Evolutionary conservation across 2,888 invertebrate species (phyloP).

Genomic region (Noctua comes): DNA sequence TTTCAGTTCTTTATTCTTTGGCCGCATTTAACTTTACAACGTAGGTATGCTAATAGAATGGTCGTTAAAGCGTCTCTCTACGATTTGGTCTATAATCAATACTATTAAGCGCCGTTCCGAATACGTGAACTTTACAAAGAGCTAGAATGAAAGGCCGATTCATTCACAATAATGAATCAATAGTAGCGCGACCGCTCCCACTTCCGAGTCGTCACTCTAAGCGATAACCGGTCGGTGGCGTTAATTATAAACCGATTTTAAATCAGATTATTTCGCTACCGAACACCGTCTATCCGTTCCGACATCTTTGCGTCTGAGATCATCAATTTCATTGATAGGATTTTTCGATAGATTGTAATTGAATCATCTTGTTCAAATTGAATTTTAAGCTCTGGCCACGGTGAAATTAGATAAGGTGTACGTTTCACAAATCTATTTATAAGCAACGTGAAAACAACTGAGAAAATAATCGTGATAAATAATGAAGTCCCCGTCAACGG

Average conservation of each 20-base stretch:
- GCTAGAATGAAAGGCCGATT: conserved; percentile 84
- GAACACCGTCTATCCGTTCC: conserved; percentile 81
- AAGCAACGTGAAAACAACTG: conserved; percentile 48
- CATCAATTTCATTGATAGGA: conserved; percentile 84
- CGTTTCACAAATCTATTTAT: conserved; percentile 55
- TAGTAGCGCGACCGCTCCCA: conserved; percentile 78
- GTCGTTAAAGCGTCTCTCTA: conserved; percentile 77
- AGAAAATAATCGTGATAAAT: conserved; percentile 65
- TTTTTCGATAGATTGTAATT: conserved; percentile 82
- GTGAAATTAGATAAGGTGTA: conserved; percentile 52
- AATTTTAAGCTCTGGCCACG: conserved; percentile 72
- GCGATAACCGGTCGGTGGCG: conserved; percentile 82
- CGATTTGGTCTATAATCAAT: conserved; percentile 80
- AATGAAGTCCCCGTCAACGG: conserved; percentile 69
- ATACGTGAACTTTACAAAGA: conserved; percentile 76
- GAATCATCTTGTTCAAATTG: conserved; percentile 75
- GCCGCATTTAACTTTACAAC: conserved; percentile 61
- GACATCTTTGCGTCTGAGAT: conserved; percentile 78
- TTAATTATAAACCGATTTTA: conserved; percentile 87
- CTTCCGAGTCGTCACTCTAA: conserved; percentile 82
- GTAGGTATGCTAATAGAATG: conserved; percentile 74
- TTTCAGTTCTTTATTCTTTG: conserved; percentile 66
- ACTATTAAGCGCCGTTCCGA: conserved; percentile 79
- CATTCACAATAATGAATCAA: conserved; percentile 88
- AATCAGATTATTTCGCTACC: conserved; percentile 87